Base-by-base conservation (phyloP, 2,888 invertebrate species). In the Muscina levida region DNA sequence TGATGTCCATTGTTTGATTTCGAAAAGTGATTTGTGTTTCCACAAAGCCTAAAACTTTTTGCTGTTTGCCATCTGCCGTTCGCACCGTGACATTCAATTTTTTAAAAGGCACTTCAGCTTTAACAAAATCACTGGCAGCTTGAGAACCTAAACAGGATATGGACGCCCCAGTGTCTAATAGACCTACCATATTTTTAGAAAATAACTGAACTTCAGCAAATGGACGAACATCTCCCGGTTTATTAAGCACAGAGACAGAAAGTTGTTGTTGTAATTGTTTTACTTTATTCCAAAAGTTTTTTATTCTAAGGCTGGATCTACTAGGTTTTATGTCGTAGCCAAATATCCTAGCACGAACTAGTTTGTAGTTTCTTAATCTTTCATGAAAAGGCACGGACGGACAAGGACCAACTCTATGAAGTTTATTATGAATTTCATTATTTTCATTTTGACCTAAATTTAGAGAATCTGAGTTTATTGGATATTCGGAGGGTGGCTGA, bases 91-190 rank as follows among this genome's bases (percentile, higher is more conserved):
- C 39, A 15, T 46, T 65, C 11, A 53, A 57, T 5, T 8, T 53
- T 26, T 57, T 66, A 51, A 22, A 74, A 4, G 46, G 37, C n/a
- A n/a, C n/a, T n/a, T n/a, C n/a, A n/a, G n/a, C n/a, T n/a, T n/a
- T n/a, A n/a, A 79, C 2, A 74, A 74, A 79, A 6, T 39, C n/a
- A 15, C 44, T 22, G 4, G 79, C 79, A 13, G 71, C 71, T 1
- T 11, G 1, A 46, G 46, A 6, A 46, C 82, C 72, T 37, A 77
- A 10, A 17, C 79, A 79, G 8, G 72, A 73, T 2, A 72, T 42
- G n/a, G n/a, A n/a, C n/a, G 78, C 77, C 6, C 79, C 81, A 3
- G 77, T 72, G 13, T 78, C 77, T 19, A 82, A 46, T 1, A 82
- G 17, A 6, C 56, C 77, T 13, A 82, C n/a, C 22, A 31, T 6